A percentile compares a stretch with the other conserved stretches of the same genome.
Conservation (phyloP, 1,140 invertebrate genomes). For the Teleogryllus occipitalis region DNA sequence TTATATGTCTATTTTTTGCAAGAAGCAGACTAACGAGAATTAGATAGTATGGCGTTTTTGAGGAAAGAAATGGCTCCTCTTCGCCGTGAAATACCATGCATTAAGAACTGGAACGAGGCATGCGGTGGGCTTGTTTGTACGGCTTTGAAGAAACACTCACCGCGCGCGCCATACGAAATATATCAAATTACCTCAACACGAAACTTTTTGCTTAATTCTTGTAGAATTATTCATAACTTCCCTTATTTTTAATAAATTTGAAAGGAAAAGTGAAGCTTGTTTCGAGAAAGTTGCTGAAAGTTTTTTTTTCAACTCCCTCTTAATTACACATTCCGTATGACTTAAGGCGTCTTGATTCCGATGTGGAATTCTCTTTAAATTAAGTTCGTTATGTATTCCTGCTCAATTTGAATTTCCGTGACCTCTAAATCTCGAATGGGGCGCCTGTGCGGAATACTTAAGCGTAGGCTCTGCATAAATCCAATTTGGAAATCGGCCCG, state of each 20-base stretch:
- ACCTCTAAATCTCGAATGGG: background rate
- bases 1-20: too few species aligned
- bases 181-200: background rate
- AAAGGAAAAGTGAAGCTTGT: background rate
- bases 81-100: too few species aligned
- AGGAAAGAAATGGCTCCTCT: too few species aligned
- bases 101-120: too few species aligned
- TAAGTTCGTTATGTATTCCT: constrained; percentile 5
- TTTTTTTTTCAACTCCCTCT: background rate
- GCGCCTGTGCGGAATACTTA: background rate
- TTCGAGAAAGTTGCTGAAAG: background rate
- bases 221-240: background rate
- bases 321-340: constrained; percentile 5
- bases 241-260: background rate
- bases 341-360: background rate
- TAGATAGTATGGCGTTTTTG: too few species aligned
- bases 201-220: background rate
- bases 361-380: constrained; percentile 5
- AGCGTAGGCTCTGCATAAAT: background rate
- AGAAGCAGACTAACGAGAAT: too few species aligned
- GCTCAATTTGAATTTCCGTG: constrained; percentile 4
- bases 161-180: background rate
- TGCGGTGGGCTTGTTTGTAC: too few species aligned
- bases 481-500: background rate
- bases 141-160: background rate